Evolutionary conservation across 1,140 invertebrate genomes (phyloP).

Genomic region (Diorhabda elongata): DNA sequence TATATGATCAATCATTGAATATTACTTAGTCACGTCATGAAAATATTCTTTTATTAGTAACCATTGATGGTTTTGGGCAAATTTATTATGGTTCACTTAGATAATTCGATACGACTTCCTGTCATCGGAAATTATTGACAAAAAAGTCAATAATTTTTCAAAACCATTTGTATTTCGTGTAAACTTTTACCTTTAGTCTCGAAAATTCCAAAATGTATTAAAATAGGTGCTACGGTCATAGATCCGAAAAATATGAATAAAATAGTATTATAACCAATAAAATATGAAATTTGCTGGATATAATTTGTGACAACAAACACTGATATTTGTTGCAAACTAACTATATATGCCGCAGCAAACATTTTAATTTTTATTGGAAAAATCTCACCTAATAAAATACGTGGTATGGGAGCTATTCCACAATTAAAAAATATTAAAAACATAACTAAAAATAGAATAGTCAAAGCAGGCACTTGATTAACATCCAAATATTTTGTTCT

Average conservation of each 20-base stretch:
- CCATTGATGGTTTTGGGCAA: too few relatives aligned
- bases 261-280: background rate
- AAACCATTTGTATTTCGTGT: background rate
- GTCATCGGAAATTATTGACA: too few relatives aligned
- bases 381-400: background rate
- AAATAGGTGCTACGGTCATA: background rate
- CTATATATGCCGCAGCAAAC: background rate
- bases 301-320: background rate
- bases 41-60: too few relatives aligned
- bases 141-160: constrained; percentile 17
- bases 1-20: too few relatives aligned
- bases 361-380: background rate
- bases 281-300: background rate
- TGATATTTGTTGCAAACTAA: background rate
- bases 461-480: background rate
- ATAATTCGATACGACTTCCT: too few relatives aligned
- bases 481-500: background rate
- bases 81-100: too few relatives aligned
- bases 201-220: background rate
- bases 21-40: too few relatives aligned
- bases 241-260: background rate
- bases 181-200: background rate
- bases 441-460: background rate
- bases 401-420: background rate
- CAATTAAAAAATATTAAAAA: background rate